Percentiles rank a stretch among this genome's conserved stretches.
Evolutionary conservation across 2,797 vertebrate species (phyloP).

Genomic region (Petrocephalus schoutedeni): DNA sequence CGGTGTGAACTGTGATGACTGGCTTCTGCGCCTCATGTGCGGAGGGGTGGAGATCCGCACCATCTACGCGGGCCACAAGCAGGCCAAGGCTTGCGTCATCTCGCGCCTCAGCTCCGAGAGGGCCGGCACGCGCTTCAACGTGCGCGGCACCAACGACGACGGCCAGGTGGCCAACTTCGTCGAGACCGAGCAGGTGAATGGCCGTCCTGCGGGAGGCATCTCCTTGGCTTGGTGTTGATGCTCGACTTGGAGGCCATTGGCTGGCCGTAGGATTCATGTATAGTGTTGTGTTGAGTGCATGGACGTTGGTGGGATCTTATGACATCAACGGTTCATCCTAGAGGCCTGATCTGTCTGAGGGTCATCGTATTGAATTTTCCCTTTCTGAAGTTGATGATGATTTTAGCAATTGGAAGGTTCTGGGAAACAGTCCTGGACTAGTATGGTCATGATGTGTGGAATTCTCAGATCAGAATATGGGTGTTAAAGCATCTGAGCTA

Average conservation of each 20-base stretch:
- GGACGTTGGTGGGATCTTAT: not conserved
- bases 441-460: not conserved
- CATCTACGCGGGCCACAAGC: constrained; percentile 95
- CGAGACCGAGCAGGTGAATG: constrained; percentile 88
- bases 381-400: not conserved
- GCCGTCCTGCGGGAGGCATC: not conserved
- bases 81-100: constrained; percentile 95
- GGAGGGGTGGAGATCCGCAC: constrained; percentile 95
- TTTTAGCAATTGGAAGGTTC: not conserved
- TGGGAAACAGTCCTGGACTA: not conserved
- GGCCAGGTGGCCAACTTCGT: constrained; percentile 98
- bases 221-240: not conserved
- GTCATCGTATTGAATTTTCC: not conserved
- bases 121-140: constrained; percentile 92
- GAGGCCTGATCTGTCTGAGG: not conserved
- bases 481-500: not conserved
- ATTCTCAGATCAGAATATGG: not conserved
- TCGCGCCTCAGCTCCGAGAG: constrained; percentile 93
- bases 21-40: constrained; percentile 92
- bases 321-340: not conserved
- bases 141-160: constrained; percentile 90
- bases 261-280: not conserved
- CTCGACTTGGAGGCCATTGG: not conserved
- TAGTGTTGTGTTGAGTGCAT: not conserved
- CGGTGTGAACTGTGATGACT: constrained; percentile 92